phyloP scores from a whole-genome alignment of 2,888 invertebrate species.

The Cacoxenus indagator region DNA sequence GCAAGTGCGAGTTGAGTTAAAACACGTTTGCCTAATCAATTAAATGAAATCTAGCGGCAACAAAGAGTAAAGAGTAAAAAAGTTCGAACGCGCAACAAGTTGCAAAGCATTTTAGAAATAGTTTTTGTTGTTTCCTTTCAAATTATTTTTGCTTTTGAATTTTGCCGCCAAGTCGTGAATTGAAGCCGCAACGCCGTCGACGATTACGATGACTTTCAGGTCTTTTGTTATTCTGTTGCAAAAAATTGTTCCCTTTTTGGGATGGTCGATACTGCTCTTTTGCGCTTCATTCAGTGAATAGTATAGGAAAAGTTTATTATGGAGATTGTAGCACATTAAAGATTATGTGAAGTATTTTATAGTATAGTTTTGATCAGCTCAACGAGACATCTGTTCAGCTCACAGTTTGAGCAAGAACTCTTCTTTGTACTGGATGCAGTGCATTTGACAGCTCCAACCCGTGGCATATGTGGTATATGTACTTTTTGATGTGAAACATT shows the following conservation, averaged over 20 bases:
- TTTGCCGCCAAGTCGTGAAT: constrained; percentile 13
- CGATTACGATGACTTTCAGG: not conserved
- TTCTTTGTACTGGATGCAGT: no score
- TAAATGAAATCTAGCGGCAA: constrained; percentile 48
- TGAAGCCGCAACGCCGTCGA: not conserved
- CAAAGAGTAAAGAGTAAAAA: not conserved
- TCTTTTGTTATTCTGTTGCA: not conserved
- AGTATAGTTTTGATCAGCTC: no score
- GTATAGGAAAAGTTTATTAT: no score
- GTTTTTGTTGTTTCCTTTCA: not conserved
- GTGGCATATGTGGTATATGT: no score
- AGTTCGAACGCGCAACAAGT: constrained; percentile 11
- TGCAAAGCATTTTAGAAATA: constrained; percentile 11
- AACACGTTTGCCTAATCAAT: constrained; percentile 54
- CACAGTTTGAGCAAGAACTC: no score
- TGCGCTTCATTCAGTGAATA: no score
- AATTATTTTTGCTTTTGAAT: constrained; percentile 14
- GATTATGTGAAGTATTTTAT: no score
- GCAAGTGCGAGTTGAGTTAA: constrained; percentile 17
- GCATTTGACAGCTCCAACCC: no score
- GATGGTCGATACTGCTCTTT: not conserved
- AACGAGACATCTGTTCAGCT: no score
- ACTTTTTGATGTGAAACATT: no score
- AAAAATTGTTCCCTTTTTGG: not conserved
- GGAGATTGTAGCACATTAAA: no score